These are phyloP conservation scores for Drosophila varians DNA, from an alignment of 1,140 invertebrate species.

Conservation along the genomic window DNA sequence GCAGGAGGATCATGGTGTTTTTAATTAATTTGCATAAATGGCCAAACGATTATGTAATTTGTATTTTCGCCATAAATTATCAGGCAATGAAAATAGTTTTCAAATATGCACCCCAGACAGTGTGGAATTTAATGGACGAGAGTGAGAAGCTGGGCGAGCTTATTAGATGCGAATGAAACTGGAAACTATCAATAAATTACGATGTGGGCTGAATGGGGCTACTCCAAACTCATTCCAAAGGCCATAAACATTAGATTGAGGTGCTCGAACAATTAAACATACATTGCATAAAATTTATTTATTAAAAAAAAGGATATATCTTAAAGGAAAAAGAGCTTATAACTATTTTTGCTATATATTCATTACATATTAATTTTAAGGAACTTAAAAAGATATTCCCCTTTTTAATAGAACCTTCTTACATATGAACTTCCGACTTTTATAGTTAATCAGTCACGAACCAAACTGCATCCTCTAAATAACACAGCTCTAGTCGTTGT, in stretches of 20 bases:
- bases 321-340: too few relatives aligned
- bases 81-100: conserved; percentile 72
- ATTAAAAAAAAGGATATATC: neutral
- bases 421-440: neutral
- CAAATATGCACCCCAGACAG: conserved; percentile 63
- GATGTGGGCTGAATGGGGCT: conserved; percentile 34
- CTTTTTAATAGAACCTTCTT: neutral
- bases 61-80: conserved; percentile 69
- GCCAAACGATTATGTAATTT: conserved; percentile 75
- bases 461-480: conserved; percentile 22
- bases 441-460: conserved; percentile 20
- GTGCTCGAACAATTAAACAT: neutral
- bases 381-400: neutral
- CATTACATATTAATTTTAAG: too few relatives aligned
- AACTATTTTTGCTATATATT: too few relatives aligned
- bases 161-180: conserved; percentile 44
- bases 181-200: conserved; percentile 75
- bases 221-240: conserved; percentile 7
- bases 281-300: neutral
- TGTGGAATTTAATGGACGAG: conserved; percentile 15
- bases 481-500: conserved; percentile 6
- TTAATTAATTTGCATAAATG: conserved; percentile 74
- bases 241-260: conserved; percentile 4
- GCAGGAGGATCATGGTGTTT: conserved; percentile 9
- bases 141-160: conserved; percentile 17